phyloP scores from a whole-genome alignment of 2,797 vertebrate genomes.

The Eupleurogrammus muticus region DNA sequence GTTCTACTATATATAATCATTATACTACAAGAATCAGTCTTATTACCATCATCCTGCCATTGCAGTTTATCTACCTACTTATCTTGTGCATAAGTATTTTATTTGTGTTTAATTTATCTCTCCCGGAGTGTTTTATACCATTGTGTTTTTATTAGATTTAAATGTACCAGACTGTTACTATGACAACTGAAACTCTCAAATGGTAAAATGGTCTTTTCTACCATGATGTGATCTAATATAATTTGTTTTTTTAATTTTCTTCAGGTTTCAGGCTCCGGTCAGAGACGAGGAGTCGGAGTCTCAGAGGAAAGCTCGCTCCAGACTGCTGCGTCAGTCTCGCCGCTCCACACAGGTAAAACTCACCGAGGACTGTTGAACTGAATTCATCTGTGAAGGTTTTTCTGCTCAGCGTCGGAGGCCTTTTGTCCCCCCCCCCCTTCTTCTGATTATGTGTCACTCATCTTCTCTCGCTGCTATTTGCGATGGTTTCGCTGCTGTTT shows the following conservation, averaged over 20 bases:
- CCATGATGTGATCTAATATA: not conserved
- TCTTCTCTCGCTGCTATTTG: not conserved
- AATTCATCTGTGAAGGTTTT: not conserved
- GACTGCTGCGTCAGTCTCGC: conserved; percentile 91
- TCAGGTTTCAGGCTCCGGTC: conserved; percentile 90
- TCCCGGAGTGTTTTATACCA: too few species aligned
- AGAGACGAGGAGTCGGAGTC: conserved; percentile 94
- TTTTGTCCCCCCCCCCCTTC: too few species aligned
- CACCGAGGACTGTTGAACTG: not conserved
- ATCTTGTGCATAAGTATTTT: too few species aligned
- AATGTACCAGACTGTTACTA: too few species aligned
- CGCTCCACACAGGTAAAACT: conserved; percentile 90
- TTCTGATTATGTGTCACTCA: not conserved
- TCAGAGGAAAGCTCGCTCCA: conserved; percentile 92
- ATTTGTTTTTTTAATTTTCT: not conserved
- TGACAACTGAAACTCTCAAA: too few species aligned
- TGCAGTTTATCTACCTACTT: too few species aligned
- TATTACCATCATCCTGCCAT: too few species aligned
- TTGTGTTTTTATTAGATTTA: too few species aligned
- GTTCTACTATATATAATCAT: too few species aligned
- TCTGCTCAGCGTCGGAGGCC: not conserved
- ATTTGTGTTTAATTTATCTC: too few species aligned
- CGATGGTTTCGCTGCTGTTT: not conserved
- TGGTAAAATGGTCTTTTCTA: too few species aligned
- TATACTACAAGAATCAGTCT: too few species aligned